Evolutionary conservation across 2,797 vertebrate genomes (phyloP), one percentile per base, ranked within the genome.

Genomic region (Enteromius unitaeniatus): DNA sequence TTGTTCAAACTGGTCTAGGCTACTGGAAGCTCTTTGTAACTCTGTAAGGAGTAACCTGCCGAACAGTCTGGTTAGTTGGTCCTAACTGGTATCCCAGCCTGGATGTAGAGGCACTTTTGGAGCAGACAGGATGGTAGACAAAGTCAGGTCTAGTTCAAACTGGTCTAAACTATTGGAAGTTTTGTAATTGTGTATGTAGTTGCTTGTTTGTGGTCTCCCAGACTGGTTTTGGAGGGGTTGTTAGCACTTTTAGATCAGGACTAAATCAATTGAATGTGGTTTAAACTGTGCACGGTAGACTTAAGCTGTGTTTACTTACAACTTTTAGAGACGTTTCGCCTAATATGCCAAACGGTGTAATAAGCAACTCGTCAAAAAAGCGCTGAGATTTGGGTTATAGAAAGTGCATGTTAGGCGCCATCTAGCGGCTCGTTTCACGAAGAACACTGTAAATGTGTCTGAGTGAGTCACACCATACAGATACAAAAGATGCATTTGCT

Each of bases 381-480:
- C 37, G 15, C 31, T 40, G 5, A 17, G 11, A 23, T 68, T 53
- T 68, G 9, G 23, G 23, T 13, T 37, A 64, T 67, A 37, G 14
- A 10, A 53, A 21, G 40, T 60, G 13, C 17, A 4, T 68, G 11
- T n/a, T 28, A 34, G 6, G 34, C 51, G 64, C 21, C 81, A 83
- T 76, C 81, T 83, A 53, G 73, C 49, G 62, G 62, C 19, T 42
- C 14, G 31, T 69, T 68, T 79, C 19, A 37, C 21, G 78, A 19
- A 79, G 37, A 31, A 6, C 3, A 17, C 31, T 15, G 26, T 64
- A 31, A 14, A 62, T 68, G 49, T 26, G 51, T 23, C 10, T 3
- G 9, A 47, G 65, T 58, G 65, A 45, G 49, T 80, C 78, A 58
- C 10, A 10, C 62, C 19, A 19, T 13, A 31, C 15, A 40, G 23